Percentiles rank a stretch among this genome's conserved stretches.
phyloP scores from a whole-genome alignment of 2,113 vertebrate species.

The Seriola aureovittata region DNA sequence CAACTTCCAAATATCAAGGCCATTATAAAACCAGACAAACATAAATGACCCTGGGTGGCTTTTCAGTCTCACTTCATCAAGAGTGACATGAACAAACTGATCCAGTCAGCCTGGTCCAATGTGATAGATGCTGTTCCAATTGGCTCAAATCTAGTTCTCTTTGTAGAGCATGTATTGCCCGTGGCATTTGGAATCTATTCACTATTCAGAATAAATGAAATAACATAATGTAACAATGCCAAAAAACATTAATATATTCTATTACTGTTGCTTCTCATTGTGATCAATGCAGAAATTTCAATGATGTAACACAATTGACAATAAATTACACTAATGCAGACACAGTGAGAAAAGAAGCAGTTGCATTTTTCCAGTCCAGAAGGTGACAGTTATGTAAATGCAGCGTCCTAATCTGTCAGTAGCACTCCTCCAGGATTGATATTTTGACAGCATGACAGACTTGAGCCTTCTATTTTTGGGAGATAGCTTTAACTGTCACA shows the following conservation, averaged over 20 bases:
- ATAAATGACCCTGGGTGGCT: conserved; percentile 55
- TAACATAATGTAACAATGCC: conserved; percentile 14
- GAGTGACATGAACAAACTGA: conserved; percentile 60
- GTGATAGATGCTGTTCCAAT: conserved; percentile 54
- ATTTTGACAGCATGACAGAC: conserved; percentile 73
- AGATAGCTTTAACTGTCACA: conserved; percentile 66
- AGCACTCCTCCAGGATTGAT: conserved; percentile 59
- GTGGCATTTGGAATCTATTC: conserved; percentile 60
- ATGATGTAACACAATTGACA: background rate
- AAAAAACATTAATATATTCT: background rate
- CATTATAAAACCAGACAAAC: conserved; percentile 40
- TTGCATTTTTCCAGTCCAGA: conserved; percentile 27
- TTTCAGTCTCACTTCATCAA: conserved; percentile 56
- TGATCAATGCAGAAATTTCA: conserved; percentile 1
- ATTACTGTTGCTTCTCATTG: background rate
- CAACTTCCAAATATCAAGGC: conserved; percentile 22
- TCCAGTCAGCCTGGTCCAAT: conserved; percentile 58
- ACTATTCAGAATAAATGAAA: conserved; percentile 58
- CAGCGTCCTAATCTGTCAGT: conserved; percentile 71
- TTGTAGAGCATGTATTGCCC: conserved; percentile 57
- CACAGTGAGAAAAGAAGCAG: background rate
- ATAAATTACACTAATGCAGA: conserved; percentile 24
- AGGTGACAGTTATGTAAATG: conserved; percentile 74
- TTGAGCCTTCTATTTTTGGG: conserved; percentile 67
- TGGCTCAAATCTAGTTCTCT: conserved; percentile 53